Evolutionary conservation across 2,797 vertebrate species (phyloP).

Genomic region (Microctenopoma stevenorrisi): DNA sequence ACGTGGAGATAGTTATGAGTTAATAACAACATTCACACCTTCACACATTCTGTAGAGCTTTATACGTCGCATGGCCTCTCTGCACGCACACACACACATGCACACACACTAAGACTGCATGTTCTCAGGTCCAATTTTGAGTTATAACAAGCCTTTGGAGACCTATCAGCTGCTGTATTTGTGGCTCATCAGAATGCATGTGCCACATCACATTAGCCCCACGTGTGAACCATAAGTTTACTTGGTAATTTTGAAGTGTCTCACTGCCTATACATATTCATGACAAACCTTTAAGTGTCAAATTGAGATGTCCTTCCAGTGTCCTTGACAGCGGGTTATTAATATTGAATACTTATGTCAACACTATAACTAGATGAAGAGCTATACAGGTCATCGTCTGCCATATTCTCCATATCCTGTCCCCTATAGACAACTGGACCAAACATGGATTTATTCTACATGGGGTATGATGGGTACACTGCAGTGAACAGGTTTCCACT

Average conservation of each 20-base stretch:
- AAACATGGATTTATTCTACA: conserved; percentile 48
- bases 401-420: conserved; percentile 34
- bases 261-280: conserved; percentile 79
- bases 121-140: conserved; percentile 48
- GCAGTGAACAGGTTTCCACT: background rate
- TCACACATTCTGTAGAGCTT: conserved; percentile 10
- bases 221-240: conserved; percentile 74
- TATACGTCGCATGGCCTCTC: background rate
- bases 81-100: conserved; percentile 2
- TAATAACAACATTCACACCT: conserved; percentile 27
- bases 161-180: conserved; percentile 63
- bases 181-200: conserved; percentile 72
- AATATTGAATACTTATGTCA: conserved; percentile 80
- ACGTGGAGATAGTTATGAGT: conserved; percentile 17
- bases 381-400: conserved; percentile 61
- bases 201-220: conserved; percentile 74
- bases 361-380: conserved; percentile 62
- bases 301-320: conserved; percentile 79
- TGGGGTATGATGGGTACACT: background rate
- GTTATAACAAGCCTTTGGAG: conserved; percentile 72
- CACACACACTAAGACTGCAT: conserved; percentile 28
- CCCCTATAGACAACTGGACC: conserved; percentile 46
- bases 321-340: conserved; percentile 82
- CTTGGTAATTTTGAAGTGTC: conserved; percentile 78
- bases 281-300: conserved; percentile 75